These are phyloP conservation scores for Pogonomyrmex barbatus DNA, from an alignment of 1,140 invertebrate genomes.

Conservation along the genomic window DNA sequence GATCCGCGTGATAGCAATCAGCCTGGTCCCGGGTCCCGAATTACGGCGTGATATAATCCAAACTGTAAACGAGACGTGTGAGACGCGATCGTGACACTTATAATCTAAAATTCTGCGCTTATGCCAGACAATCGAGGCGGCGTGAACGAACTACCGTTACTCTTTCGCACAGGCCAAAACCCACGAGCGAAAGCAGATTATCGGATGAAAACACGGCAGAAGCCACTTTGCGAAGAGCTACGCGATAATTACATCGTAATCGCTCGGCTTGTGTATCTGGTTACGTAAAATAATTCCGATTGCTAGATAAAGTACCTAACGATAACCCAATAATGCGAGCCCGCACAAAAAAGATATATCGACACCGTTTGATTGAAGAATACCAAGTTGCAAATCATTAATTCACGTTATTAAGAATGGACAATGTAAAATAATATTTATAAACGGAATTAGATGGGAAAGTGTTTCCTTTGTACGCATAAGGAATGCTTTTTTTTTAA, in stretches of 20 bases:
- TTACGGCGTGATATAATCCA: conserved; percentile 12
- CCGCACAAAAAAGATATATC: background rate
- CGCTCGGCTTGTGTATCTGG: background rate
- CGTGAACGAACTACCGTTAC: conserved; percentile 54
- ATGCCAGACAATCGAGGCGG: conserved; percentile 45
- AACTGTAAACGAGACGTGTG: background rate
- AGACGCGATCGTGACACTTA: conserved; percentile 29
- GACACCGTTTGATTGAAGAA: background rate
- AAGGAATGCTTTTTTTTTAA: background rate
- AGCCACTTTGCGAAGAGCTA: conserved; percentile 2
- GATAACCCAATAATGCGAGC: background rate
- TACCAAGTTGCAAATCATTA: background rate
- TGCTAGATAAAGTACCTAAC: background rate
- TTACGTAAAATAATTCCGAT: conserved; percentile 29
- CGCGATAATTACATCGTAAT: conserved; percentile 43
- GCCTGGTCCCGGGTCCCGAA: background rate
- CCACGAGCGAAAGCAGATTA: conserved; percentile 36
- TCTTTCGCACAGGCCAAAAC: conserved; percentile 7
- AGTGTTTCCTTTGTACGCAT: background rate
- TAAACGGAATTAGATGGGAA: background rate
- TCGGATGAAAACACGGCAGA: conserved; percentile 3
- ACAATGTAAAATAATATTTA: background rate
- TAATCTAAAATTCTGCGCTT: conserved; percentile 33
- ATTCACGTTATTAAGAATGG: background rate
- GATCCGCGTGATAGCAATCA: conserved; percentile 77